A percentile compares a stretch with the other conserved stretches of the same genome.
Conservation (phyloP, 2,797 vertebrate genomes). For the Falco berigora region DNA sequence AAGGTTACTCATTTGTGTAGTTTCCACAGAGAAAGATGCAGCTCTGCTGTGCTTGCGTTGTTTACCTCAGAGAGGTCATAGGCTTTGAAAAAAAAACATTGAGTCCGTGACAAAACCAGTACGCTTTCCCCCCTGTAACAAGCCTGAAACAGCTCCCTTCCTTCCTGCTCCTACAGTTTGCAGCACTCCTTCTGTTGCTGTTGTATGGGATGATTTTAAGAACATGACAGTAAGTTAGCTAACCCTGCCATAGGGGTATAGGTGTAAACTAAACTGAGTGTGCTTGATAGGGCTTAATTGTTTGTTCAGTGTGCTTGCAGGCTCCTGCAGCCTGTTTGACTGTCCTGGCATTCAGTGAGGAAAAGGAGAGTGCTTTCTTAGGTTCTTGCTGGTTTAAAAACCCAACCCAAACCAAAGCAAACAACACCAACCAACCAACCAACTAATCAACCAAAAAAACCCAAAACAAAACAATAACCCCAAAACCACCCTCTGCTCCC, state of each 20-base stretch:
- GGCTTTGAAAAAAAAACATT: too few relatives aligned
- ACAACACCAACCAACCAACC: not conserved
- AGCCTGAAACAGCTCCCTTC: fast-evolving
- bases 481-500: not conserved
- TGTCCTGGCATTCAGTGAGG: not conserved
- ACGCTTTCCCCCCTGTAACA: fast-evolving
- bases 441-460: not conserved
- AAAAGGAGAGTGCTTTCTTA: not conserved
- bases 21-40: not conserved
- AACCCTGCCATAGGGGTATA: not conserved
- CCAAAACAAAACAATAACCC: too few relatives aligned
- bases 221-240: not conserved
- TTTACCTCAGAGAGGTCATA: not conserved
- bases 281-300: not conserved
- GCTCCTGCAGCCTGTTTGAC: not conserved
- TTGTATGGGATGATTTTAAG: not conserved
- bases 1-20: not conserved
- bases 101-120: not conserved
- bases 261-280: not conserved
- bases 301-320: not conserved
- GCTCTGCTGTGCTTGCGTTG: not conserved
- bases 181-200: not conserved
- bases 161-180: fast-evolving
- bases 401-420: not conserved
- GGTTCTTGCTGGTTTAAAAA: not conserved